Percentiles rank a stretch among this genome's conserved stretches.
Conservation (phyloP, 2,113 vertebrate species). For the Mirounga angustirostris region DNA sequence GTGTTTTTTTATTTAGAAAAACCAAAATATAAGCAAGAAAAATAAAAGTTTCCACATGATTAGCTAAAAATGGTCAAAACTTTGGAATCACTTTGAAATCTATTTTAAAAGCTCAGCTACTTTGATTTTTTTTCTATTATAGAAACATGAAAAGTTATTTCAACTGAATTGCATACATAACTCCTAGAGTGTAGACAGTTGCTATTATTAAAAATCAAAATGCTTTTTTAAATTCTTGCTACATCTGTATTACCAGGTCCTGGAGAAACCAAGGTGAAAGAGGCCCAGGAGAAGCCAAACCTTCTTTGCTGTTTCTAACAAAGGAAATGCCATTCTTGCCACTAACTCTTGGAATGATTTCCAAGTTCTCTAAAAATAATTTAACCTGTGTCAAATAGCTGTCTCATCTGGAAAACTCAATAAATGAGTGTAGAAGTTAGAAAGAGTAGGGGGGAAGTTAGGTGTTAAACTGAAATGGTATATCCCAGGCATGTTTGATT, state of each 20-base stretch:
- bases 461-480: slow-evolving; percentile 69
- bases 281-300: slow-evolving; percentile 64
- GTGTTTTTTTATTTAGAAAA: slow-evolving; percentile 58
- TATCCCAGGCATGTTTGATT: slow-evolving; percentile 16
- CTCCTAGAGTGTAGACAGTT: slow-evolving; percentile 78
- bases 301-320: slow-evolving; percentile 77
- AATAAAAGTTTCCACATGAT: slow-evolving; percentile 49
- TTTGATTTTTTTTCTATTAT: slow-evolving; percentile 65
- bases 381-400: slow-evolving; percentile 81
- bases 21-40: slow-evolving; percentile 48
- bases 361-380: slow-evolving; percentile 82
- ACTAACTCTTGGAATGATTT: slow-evolving; percentile 80
- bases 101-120: slow-evolving; percentile 73
- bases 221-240: slow-evolving; percentile 79
- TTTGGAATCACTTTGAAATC: slow-evolving; percentile 66
- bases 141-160: slow-evolving; percentile 74
- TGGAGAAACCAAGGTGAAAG: slow-evolving; percentile 71
- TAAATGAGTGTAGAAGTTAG: slow-evolving; percentile 71
- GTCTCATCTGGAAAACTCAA: slow-evolving; percentile 81
- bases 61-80: slow-evolving; percentile 46
- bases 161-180: slow-evolving; percentile 75
- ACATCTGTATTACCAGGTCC: slow-evolving; percentile 71
- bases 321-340: slow-evolving; percentile 82
- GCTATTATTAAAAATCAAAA: slow-evolving; percentile 75
- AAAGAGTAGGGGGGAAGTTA: slow-evolving; percentile 55